Evolutionary conservation across 2,113 vertebrate species (phyloP).

Genomic region (Sphyrna mokarran): DNA sequence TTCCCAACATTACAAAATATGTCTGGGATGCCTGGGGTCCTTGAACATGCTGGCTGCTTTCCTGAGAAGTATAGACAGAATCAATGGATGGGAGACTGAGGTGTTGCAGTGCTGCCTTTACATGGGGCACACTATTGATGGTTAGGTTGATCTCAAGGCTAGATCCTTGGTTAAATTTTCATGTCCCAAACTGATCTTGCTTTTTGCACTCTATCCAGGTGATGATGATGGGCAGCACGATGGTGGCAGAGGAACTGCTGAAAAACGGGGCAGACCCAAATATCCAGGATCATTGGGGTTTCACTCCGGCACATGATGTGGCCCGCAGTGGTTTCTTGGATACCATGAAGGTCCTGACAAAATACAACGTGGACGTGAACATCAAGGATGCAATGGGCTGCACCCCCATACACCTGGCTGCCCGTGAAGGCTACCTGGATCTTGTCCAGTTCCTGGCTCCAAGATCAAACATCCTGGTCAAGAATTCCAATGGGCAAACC

Average conservation of each 20-base stretch:
- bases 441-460: constrained; percentile 70
- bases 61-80: too few relatives aligned
- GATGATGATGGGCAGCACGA: constrained; percentile 81
- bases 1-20: too few relatives aligned
- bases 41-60: too few relatives aligned
- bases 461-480: constrained; percentile 63
- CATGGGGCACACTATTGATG: neutral
- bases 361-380: constrained; percentile 71
- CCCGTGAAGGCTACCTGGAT: constrained; percentile 62
- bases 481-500: constrained; percentile 60
- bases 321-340: constrained; percentile 78
- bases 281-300: constrained; percentile 68
- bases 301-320: constrained; percentile 71
- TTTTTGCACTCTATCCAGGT: constrained; percentile 54
- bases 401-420: constrained; percentile 73
- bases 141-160: neutral
- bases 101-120: neutral
- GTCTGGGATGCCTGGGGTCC: too few relatives aligned
- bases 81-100: neutral
- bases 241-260: constrained; percentile 66
- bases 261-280: constrained; percentile 78
- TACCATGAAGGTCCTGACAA: constrained; percentile 69
- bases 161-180: neutral
- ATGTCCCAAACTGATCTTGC: too few relatives aligned
- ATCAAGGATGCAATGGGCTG: constrained; percentile 58